phyloP scores from a whole-genome alignment of 2,113 vertebrate species.

The Ochotona curzoniae region DNA sequence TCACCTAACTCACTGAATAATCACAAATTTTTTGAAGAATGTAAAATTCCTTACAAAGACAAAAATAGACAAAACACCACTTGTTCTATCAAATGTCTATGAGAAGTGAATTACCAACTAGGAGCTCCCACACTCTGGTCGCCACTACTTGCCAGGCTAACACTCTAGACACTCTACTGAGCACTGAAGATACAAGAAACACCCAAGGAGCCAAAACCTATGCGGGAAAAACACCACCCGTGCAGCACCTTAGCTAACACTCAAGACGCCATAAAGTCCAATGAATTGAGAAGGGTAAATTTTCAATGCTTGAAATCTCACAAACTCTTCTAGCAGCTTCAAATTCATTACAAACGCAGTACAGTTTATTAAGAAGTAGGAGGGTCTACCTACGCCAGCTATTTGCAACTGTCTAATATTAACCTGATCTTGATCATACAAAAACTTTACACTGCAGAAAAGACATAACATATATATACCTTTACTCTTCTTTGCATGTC shows the following conservation, averaged over 20 bases:
- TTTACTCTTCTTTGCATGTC: constrained; percentile 98
- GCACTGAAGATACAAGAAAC: neutral
- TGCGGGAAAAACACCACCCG: neutral
- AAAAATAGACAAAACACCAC: neutral
- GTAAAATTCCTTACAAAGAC: neutral
- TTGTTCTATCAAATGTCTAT: neutral
- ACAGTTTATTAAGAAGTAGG: neutral
- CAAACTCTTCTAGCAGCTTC: neutral
- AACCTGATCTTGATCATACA: constrained; percentile 28
- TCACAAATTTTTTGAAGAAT: neutral
- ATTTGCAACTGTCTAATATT: neutral
- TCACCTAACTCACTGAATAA: neutral
- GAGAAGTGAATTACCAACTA: neutral
- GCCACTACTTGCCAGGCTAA: neutral
- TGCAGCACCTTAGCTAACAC: constrained; percentile 35
- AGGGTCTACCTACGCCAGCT: neutral
- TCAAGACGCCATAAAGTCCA: neutral
- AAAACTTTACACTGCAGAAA: constrained; percentile 6
- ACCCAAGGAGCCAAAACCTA: constrained; percentile 10
- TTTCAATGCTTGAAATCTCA: constrained; percentile 6
- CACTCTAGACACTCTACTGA: neutral
- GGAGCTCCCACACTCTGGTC: neutral
- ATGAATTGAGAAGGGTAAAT: neutral
- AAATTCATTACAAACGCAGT: constrained; percentile 25
- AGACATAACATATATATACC: constrained; percentile 84